phyloP scores from a whole-genome alignment of 2,888 invertebrate genomes.

The Coronaproctus castanopsis region DNA sequence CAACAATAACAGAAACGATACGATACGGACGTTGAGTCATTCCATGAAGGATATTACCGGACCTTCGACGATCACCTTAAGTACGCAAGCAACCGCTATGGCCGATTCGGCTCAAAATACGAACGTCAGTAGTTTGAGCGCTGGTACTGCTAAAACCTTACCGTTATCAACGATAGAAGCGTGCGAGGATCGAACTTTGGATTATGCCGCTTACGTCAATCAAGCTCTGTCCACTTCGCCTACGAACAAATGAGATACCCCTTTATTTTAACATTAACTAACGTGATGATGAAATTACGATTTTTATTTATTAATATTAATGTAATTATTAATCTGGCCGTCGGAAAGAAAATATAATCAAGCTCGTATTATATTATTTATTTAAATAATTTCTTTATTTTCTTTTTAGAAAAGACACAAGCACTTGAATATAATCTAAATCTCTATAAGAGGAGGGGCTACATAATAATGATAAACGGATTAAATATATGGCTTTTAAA shows the following conservation, averaged over 20 bases:
- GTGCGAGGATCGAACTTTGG: constrained; percentile 8
- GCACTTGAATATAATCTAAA: too few relatives aligned
- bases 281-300: too few relatives aligned
- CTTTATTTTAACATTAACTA: too few relatives aligned
- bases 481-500: too few relatives aligned
- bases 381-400: too few relatives aligned
- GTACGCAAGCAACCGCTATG: constrained; percentile 7
- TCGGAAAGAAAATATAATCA: too few relatives aligned
- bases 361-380: too few relatives aligned
- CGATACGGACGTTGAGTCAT: neutral
- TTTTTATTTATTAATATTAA: too few relatives aligned
- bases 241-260: constrained; percentile 4
- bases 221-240: constrained; percentile 10
- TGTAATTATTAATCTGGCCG: too few relatives aligned
- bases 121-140: neutral
- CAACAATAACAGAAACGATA: neutral
- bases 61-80: constrained; percentile 8
- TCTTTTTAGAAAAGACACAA: too few relatives aligned
- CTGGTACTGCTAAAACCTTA: constrained; percentile 4
- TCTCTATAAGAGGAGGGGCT: too few relatives aligned
- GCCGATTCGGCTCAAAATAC: neutral
- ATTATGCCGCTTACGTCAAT: constrained; percentile 9
- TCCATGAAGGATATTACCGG: neutral
- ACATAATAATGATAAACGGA: too few relatives aligned
- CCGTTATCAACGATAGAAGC: constrained; percentile 9